phyloP scores from a whole-genome alignment of 2,888 invertebrate species.

The Lasioglossum lativentre region DNA sequence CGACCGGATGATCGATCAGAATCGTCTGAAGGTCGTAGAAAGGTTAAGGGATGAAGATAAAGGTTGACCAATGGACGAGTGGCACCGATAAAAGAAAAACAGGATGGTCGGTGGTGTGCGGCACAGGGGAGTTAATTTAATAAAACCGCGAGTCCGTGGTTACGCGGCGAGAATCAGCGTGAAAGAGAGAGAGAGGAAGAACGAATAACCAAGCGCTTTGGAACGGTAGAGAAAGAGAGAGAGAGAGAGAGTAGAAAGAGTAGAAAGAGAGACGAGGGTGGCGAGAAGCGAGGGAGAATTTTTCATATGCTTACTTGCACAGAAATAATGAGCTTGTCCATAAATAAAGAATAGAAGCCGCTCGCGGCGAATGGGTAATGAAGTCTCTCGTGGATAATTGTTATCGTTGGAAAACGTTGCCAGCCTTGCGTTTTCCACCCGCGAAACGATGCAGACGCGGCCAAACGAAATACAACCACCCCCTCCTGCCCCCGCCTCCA shows the following conservation, averaged over 20 bases:
- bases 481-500: neutral
- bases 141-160: slow-evolving; percentile 67
- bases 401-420: slow-evolving; percentile 79
- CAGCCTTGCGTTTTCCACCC: slow-evolving; percentile 71
- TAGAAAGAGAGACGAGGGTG: slow-evolving; percentile 41
- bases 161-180: slow-evolving; percentile 29
- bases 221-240: neutral
- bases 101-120: neutral
- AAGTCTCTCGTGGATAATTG: slow-evolving; percentile 83
- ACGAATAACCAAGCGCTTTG: slow-evolving; percentile 20
- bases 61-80: neutral
- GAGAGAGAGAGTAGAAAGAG: slow-evolving; percentile 58
- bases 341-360: slow-evolving; percentile 83
- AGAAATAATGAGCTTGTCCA: slow-evolving; percentile 84
- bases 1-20: neutral
- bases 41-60: fast-evolving
- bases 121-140: slow-evolving; percentile 68
- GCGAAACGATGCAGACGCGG: slow-evolving; percentile 65
- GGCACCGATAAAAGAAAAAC: slow-evolving; percentile 2
- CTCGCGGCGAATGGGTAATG: slow-evolving; percentile 82
- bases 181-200: neutral
- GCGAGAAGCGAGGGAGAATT: slow-evolving; percentile 76
- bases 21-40: neutral
- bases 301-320: slow-evolving; percentile 84
- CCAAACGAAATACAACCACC: slow-evolving; percentile 58